Base-by-base conservation (phyloP, 92 coral and sea anemone species). In the Porites lobata region DNA sequence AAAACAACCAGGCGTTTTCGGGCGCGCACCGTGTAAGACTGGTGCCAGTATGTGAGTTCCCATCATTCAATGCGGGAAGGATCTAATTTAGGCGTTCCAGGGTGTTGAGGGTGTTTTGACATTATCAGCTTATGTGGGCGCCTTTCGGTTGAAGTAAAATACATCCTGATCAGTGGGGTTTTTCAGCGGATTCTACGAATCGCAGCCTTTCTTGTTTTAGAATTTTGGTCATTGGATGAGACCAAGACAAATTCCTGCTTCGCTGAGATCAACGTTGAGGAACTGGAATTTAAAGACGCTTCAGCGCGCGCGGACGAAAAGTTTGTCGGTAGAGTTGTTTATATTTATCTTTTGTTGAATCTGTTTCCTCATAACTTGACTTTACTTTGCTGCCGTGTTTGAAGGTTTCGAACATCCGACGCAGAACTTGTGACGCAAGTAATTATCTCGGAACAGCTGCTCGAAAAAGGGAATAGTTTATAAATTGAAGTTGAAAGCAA, bases 1-100 rank as follows among this genome's bases (percentile, higher is more conserved):
- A 70, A 80, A 70, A 62, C 24, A 43, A 77, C 72, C 91, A 81
- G 91, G 87, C 83, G 83, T 81, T 79, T 4, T 65, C 57, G 0
- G 6, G 2, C 7, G 6, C 1, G 3, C 17, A 61, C 86, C 77
- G 77, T 32, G 69, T 14, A 17, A 70, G 70, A 32, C 59, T 58
- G 78, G 86, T 7, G n/a, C 10, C 50, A 47, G 53, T 32, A 26
- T 4, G 61, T 14, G 65, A 29, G 43, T 14, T 69, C 85, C 85
- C 85, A 81, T 54, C 32, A 54, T 26, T 20, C 85, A n/a, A 7
- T 69, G 76, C 76, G 43, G 54, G 6, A 7, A 50, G 58, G 3
- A 52, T 68, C 7, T 20, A 29, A 73, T 8, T 3, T 4, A 56
- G n/a, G 76, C 24, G 9, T 12, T 24, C 65, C 66, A 76, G 79